Conservation (phyloP, 1,140 invertebrate genomes). For the Hydropsyche tenuis region DNA sequence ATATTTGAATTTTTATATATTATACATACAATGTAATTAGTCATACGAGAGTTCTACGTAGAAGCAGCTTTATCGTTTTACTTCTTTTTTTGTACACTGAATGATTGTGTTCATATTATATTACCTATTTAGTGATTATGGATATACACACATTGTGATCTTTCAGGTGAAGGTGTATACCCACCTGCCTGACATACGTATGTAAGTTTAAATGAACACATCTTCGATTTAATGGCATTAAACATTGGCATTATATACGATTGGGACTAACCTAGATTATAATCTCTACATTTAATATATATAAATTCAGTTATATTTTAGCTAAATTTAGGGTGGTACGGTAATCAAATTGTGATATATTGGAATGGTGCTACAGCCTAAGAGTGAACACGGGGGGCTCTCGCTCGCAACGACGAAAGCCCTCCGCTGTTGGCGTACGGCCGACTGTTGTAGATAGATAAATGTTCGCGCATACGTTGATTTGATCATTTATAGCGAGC, state of each 20-base stretch:
- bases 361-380: slow-evolving; percentile 64
- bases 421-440: slow-evolving; percentile 29
- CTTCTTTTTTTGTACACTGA: slow-evolving; percentile 44
- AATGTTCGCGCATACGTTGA: slow-evolving; percentile 46
- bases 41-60: slow-evolving; percentile 45
- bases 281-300: slow-evolving; percentile 45
- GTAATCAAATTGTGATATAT: slow-evolving; percentile 67
- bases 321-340: slow-evolving; percentile 66
- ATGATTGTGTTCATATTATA: slow-evolving; percentile 50
- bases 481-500: slow-evolving; percentile 56
- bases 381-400: slow-evolving; percentile 37
- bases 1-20: slow-evolving; percentile 46
- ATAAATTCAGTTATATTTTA: slow-evolving; percentile 65
- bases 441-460: slow-evolving; percentile 50
- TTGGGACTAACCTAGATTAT: slow-evolving; percentile 65
- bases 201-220: slow-evolving; percentile 43
- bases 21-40: slow-evolving; percentile 23
- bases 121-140: slow-evolving; percentile 47
- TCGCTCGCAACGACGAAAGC: too few relatives aligned
- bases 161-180: slow-evolving; percentile 30
- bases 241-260: slow-evolving; percentile 66
- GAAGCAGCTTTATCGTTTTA: slow-evolving; percentile 46
- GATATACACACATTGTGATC: slow-evolving; percentile 45
- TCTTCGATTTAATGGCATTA: slow-evolving; percentile 51
- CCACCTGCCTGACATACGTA: slow-evolving; percentile 19